These are phyloP conservation scores for Siderastrea radians DNA, from an alignment of 92 coral and sea anemone species.

Conservation along the genomic window DNA sequence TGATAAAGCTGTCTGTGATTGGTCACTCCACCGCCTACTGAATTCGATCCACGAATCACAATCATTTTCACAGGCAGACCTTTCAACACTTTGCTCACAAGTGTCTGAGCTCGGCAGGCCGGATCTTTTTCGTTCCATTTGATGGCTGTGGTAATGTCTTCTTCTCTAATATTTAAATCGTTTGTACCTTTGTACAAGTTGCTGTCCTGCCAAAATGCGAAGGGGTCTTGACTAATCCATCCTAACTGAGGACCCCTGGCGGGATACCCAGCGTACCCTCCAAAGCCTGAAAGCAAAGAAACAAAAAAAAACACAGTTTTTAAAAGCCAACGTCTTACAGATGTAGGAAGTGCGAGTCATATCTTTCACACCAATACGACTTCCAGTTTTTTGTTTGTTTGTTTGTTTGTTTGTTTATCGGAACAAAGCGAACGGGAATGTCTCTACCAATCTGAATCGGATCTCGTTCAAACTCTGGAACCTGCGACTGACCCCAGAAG, in stretches of 20 bases:
- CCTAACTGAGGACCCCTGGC: no score
- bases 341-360: no score
- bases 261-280: not conserved
- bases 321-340: no score
- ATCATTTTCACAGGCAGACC: conserved; percentile 48
- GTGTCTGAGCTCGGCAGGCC: conserved; percentile 13
- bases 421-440: no score
- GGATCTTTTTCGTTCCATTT: not conserved
- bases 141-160: conserved; percentile 6
- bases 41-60: conserved; percentile 73
- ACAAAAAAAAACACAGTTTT: no score
- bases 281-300: not conserved
- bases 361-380: no score
- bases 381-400: no score
- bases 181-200: not conserved
- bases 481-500: no score
- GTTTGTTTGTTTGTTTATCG: no score
- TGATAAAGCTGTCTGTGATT: conserved; percentile 49
- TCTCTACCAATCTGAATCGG: no score
- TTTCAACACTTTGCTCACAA: conserved; percentile 39
- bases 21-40: conserved; percentile 70
- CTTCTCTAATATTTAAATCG: conserved; percentile 1
- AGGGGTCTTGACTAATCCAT: not conserved
- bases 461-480: no score
- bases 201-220: not conserved